Percentiles rank a stretch among this genome's conserved stretches.
phyloP scores from a whole-genome alignment of 1,140 invertebrate species.

The Eumeta japonica region DNA sequence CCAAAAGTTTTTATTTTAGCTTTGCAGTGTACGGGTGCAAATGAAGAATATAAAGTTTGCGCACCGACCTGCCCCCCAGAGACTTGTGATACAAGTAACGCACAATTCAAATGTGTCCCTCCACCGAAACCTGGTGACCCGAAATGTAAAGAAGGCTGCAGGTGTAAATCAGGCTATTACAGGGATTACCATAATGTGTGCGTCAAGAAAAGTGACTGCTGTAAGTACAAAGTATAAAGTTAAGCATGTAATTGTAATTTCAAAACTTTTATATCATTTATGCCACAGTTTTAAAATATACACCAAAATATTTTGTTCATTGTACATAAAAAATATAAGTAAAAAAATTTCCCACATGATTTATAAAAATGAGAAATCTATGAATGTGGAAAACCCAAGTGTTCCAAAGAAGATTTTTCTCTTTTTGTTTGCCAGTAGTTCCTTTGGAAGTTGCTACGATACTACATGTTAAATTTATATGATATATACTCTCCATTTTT shows the following conservation, averaged over 20 bases:
- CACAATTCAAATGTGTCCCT: conserved; percentile 5
- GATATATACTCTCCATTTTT: too few species aligned
- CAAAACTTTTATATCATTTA: neutral
- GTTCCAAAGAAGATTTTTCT: too few species aligned
- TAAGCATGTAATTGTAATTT: neutral
- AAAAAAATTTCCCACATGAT: too few species aligned
- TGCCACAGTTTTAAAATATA: neutral
- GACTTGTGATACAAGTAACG: conserved; percentile 11
- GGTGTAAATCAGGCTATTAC: neutral
- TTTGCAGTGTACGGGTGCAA: too few species aligned
- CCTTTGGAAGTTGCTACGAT: too few species aligned
- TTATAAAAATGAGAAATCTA: too few species aligned
- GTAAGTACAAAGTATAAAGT: conserved; percentile 8
- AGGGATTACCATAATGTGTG: conserved; percentile 3
- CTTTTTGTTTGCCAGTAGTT: too few species aligned
- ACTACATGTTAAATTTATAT: too few species aligned
- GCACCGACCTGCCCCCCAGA: conserved; percentile 9
- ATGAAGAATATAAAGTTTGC: conserved; percentile 11
- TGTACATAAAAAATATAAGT: too few species aligned
- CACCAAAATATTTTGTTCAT: too few species aligned
- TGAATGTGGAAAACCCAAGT: neutral
- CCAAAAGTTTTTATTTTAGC: too few species aligned
- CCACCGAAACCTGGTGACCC: conserved; percentile 11
- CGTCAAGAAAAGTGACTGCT: conserved; percentile 7
- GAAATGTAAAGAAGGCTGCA: conserved; percentile 9